These are phyloP conservation scores for Accipiter cooperii DNA, from an alignment of 2,113 vertebrate genomes.

Conservation along the genomic window DNA sequence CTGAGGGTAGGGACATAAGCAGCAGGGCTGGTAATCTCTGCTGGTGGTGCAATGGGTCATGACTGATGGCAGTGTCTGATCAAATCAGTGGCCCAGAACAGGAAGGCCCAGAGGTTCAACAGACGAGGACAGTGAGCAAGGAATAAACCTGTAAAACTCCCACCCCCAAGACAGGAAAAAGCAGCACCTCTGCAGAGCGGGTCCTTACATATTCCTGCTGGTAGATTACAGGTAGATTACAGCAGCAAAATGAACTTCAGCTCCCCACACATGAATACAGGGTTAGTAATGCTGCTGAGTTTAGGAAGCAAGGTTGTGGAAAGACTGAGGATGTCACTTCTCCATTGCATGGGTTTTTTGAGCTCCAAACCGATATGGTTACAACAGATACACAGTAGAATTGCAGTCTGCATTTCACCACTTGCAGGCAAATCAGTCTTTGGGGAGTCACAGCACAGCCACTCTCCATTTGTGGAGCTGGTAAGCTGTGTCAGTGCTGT, in stretches of 20 bases:
- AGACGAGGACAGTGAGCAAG: not conserved
- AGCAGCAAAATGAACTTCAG: not conserved
- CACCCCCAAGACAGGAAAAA: not conserved
- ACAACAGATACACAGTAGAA: not conserved
- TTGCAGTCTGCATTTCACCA: not conserved
- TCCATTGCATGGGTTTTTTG: not conserved
- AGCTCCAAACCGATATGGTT: not conserved
- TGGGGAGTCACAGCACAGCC: not conserved
- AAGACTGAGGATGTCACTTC: not conserved
- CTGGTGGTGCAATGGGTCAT: not conserved
- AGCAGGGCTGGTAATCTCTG: not conserved
- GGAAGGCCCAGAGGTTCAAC: not conserved
- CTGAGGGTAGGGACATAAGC: not conserved
- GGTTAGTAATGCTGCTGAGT: not conserved
- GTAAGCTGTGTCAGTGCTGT: not conserved
- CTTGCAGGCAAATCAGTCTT: rapidly evolving
- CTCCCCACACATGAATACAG: not conserved
- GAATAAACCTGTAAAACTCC: not conserved
- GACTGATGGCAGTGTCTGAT: not conserved
- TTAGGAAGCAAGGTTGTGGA: not conserved
- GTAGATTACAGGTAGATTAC: not conserved
- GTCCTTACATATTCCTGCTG: not conserved
- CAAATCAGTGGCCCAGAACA: not conserved
- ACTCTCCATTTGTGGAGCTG: not conserved
- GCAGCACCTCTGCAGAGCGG: not conserved